These are phyloP conservation scores for Drosophila watanabei DNA, from an alignment of 1,140 invertebrate genomes.

Conservation along the genomic window DNA sequence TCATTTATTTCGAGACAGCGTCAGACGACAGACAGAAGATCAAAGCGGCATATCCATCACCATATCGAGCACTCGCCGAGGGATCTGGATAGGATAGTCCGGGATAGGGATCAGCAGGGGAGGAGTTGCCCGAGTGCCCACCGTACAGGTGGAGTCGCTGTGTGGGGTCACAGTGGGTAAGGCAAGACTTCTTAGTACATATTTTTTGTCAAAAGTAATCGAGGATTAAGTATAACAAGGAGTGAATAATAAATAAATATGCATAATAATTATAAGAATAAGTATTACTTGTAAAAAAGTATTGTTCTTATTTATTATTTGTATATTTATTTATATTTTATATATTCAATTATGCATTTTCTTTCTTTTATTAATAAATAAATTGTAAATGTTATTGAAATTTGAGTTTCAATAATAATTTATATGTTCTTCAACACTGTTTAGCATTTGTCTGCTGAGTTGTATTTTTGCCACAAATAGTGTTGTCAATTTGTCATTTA, in stretches of 20 bases:
- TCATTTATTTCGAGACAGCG: conserved; percentile 75
- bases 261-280: neutral
- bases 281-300: neutral
- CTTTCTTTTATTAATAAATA: too few relatives aligned
- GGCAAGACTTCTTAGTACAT: neutral
- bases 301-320: neutral
- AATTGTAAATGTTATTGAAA: neutral
- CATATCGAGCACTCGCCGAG: conserved; percentile 58
- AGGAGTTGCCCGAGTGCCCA: conserved; percentile 2
- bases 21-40: conserved; percentile 58
- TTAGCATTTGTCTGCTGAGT: neutral
- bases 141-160: conserved; percentile 23
- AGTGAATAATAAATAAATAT: neutral
- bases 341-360: neutral
- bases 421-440: neutral
- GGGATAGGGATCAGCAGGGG: neutral
- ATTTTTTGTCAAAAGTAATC: too few relatives aligned
- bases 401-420: neutral
- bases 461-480: neutral
- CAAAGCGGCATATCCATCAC: conserved; percentile 79
- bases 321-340: neutral
- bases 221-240: too few relatives aligned
- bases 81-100: conserved; percentile 1
- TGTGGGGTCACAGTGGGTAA: conserved; percentile 27
- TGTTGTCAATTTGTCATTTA: neutral